Evolutionary conservation across 2,113 vertebrate species (phyloP).

Genomic region (Trachemys scripta): DNA sequence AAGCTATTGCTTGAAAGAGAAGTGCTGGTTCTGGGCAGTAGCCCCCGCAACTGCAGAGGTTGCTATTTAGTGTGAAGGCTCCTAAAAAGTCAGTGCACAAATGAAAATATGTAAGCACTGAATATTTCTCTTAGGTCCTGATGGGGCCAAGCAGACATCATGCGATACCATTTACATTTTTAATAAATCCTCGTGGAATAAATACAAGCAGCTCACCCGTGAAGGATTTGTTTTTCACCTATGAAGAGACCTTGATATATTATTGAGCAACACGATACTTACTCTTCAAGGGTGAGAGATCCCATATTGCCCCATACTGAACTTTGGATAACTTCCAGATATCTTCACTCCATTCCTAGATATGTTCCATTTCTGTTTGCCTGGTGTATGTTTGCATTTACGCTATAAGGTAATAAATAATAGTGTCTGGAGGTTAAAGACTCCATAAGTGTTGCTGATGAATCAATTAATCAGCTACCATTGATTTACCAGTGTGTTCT

Average conservation of each 20-base stretch:
- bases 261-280: constrained; percentile 59
- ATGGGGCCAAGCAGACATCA: neutral
- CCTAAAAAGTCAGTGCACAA: constrained; percentile 16
- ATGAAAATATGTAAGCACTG: neutral
- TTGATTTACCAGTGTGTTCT: constrained; percentile 67
- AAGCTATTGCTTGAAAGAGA: neutral
- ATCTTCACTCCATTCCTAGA: neutral
- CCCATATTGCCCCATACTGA: constrained; percentile 45
- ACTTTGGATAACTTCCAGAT: constrained; percentile 48
- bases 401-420: constrained; percentile 45
- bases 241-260: constrained; percentile 66
- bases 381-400: neutral
- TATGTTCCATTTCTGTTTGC: neutral
- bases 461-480: constrained; percentile 73
- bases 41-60: neutral
- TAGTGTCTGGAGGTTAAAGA: constrained; percentile 55
- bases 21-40: neutral
- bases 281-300: constrained; percentile 70
- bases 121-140: neutral
- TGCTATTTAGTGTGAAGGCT: neutral
- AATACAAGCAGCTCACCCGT: constrained; percentile 61
- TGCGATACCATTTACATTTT: constrained; percentile 12
- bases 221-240: constrained; percentile 63
- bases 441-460: constrained; percentile 41
- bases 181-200: constrained; percentile 50